Evolutionary conservation across 2,797 vertebrate genomes (phyloP).

Genomic region (Crocodylus rhombifer): DNA sequence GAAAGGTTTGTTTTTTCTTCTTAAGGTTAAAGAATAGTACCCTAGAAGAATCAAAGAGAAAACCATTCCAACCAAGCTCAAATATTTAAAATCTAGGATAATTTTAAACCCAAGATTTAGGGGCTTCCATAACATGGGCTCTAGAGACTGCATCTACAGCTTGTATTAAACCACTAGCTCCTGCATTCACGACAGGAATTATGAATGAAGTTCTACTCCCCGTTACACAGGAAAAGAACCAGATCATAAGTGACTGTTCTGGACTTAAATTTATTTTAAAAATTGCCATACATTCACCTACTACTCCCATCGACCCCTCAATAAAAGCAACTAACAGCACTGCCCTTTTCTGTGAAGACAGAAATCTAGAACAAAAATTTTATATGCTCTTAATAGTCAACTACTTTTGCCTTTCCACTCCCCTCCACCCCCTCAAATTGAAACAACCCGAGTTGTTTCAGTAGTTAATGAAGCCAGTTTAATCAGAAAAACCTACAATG

Average conservation of each 20-base stretch:
- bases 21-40: conserved; percentile 33
- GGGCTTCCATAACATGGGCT: neutral
- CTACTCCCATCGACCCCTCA: neutral
- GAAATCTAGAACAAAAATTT: neutral
- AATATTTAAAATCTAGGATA: neutral
- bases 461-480: too few relatives aligned
- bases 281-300: neutral
- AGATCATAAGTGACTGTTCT: neutral
- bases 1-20: conserved; percentile 8
- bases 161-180: neutral
- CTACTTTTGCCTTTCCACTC: neutral
- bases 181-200: neutral
- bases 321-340: neutral
- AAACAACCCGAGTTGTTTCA: too few relatives aligned
- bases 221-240: neutral
- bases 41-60: neutral
- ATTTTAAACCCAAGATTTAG: conserved; percentile 7
- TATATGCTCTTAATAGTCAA: neutral
- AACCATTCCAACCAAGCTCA: neutral
- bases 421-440: too few relatives aligned
- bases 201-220: neutral
- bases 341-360: neutral
- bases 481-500: too few relatives aligned
- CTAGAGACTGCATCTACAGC: neutral
- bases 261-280: neutral